Base-by-base conservation (phyloP, 2,888 invertebrate species). In the Celastrina argiolus region DNA sequence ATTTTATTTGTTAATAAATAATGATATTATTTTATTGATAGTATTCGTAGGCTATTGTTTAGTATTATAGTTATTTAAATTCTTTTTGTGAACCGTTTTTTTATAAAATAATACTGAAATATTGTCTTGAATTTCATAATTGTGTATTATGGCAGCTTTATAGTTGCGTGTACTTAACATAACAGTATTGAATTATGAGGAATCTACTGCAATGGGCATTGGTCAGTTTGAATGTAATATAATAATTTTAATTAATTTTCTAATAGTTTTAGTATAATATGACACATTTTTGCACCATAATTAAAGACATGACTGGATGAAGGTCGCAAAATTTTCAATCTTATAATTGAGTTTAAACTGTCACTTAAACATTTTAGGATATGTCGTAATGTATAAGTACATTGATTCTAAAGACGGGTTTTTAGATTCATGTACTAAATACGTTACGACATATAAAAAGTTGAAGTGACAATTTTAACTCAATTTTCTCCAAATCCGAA, bases 131-230 rank as follows among this genome's bases (percentile, higher is more conserved):
- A 66, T 58, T 69, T 63, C 31, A 22, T 26, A 12, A 39, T 28
- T 7, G 31, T n/a, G 64, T 63, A 45, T 68, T 63, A 45, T 68
- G 72, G 72, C 70, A 73, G 72, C 72, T 73, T 36, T 61, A 56
- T 59, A 63, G 61, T 63, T 66, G 65, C 56, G 45, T 71, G 79
- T 80, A 80, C 79, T 81, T 81, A 81, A 80, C 74, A 71, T 68
- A 75, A 76, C 81, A 81, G 81, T 80, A 81, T 79, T 81, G 73
- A 45, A 64, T 26, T 22, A 58, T 36, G 5, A 61, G 7, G 14
- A 6, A 18, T 18, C 8, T 10, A 58, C n/a, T 59, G 16, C 51
- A 51, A 51, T 51, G 51, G 51, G 51, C 22, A 51, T 51, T 14
- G 51, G 51, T 51, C 51, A 51, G 51, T 51, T 36, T 12, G 36